These are phyloP conservation scores for Leptopilina myrica DNA, from an alignment of 2,888 invertebrate species.

Conservation along the genomic window DNA sequence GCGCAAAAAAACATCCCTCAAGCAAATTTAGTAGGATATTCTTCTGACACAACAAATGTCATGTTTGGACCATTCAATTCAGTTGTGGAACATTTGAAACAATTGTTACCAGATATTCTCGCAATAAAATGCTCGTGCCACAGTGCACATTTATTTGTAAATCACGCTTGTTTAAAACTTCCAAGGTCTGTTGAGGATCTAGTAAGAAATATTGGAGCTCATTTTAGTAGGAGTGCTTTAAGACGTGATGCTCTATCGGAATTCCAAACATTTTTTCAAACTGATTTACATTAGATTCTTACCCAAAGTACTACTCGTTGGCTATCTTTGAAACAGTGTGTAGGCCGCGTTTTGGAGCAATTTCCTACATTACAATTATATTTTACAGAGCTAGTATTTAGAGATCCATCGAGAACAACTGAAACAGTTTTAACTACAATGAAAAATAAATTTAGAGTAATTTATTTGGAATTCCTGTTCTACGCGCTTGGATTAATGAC, in stretches of 20 bases:
- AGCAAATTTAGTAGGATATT: constrained; percentile 60
- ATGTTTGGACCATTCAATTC: constrained; percentile 60
- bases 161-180: constrained; percentile 59
- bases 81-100: constrained; percentile 30
- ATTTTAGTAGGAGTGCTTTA: constrained; percentile 59
- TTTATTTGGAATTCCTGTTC: constrained; percentile 61
- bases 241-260: constrained; percentile 60
- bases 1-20: constrained; percentile 57
- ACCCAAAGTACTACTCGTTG: constrained; percentile 60
- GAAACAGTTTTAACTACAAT: constrained; percentile 49
- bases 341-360: constrained; percentile 68
- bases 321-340: constrained; percentile 68
- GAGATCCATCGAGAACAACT: constrained; percentile 60
- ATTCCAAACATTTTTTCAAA: constrained; percentile 67
- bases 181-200: constrained; percentile 54
- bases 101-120: constrained; percentile 60
- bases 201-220: constrained; percentile 59
- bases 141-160: constrained; percentile 64
- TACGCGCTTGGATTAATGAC: constrained; percentile 57
- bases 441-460: constrained; percentile 60
- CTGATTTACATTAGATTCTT: constrained; percentile 65
- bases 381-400: constrained; percentile 58
- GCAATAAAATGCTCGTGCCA: constrained; percentile 69
- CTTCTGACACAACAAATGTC: constrained; percentile 64
- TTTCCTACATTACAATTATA: constrained; percentile 64